These are phyloP conservation scores for Drosophila tripunctata DNA, from an alignment of 2,888 invertebrate genomes.

Conservation along the genomic window DNA sequence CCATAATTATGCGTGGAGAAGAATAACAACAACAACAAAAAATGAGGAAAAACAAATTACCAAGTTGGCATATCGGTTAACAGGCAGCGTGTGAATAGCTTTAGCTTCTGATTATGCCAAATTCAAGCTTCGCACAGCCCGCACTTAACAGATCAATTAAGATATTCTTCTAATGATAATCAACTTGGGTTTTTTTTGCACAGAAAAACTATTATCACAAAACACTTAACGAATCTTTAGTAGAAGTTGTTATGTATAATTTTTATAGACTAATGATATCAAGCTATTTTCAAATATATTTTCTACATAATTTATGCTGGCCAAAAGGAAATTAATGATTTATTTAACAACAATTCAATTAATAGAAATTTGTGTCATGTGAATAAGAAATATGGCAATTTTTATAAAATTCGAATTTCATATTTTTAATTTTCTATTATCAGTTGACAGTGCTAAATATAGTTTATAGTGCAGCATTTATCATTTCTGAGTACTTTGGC, in stretches of 20 bases:
- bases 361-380: no score
- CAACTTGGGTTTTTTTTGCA: background rate
- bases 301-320: no score
- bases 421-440: no score
- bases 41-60: constrained; percentile 28
- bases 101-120: constrained; percentile 28
- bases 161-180: constrained; percentile 14
- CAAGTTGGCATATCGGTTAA: constrained; percentile 57
- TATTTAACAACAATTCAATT: no score
- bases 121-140: background rate
- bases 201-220: background rate
- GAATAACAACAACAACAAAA: background rate
- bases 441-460: background rate
- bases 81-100: constrained; percentile 64
- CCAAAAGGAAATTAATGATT: no score
- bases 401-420: no score
- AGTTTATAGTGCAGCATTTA: background rate
- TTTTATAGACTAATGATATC: background rate
- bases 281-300: background rate
- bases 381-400: no score
- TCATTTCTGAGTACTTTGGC: background rate
- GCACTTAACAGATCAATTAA: constrained; percentile 31
- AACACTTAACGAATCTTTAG: background rate
- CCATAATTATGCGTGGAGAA: constrained; percentile 66
- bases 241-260: background rate